A percentile compares a stretch with the other conserved stretches of the same genome.
Evolutionary conservation across 2,113 vertebrate species (phyloP).

Genomic region (Mustela nigripes): DNA sequence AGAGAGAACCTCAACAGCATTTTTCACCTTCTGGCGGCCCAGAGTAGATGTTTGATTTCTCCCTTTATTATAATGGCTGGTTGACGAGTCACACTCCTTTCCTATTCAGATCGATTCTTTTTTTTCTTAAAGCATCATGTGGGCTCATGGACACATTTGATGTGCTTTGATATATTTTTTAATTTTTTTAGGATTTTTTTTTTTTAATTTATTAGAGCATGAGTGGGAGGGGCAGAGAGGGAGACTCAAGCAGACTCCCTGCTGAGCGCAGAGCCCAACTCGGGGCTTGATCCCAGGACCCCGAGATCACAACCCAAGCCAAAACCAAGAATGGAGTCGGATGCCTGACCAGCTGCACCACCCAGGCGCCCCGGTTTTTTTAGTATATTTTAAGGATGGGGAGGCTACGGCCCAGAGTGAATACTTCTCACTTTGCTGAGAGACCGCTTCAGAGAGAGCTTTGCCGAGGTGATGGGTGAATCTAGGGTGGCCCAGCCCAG

Average conservation of each 20-base stretch:
- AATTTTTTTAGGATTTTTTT: background rate
- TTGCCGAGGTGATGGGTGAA: fast-evolving
- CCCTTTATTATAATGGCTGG: background rate
- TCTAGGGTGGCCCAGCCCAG: background rate
- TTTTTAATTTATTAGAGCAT: background rate
- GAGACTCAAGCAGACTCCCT: background rate
- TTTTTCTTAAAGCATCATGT: background rate
- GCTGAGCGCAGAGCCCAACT: background rate
- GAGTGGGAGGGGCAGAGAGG: background rate
- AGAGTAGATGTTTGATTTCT: background rate
- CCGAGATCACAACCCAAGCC: background rate
- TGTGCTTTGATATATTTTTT: too few species aligned
- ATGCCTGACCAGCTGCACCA: background rate
- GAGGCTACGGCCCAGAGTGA: background rate
- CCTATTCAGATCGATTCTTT: background rate
- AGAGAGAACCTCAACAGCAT: background rate
- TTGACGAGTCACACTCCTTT: background rate
- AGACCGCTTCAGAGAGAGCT: background rate
- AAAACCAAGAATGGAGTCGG: background rate
- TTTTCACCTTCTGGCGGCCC: background rate
- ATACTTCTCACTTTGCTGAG: background rate
- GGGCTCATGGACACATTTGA: background rate
- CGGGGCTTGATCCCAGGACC: background rate
- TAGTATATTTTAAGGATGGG: background rate
- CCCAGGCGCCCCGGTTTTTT: background rate